A percentile compares a stretch with the other conserved stretches of the same genome.
phyloP scores from a whole-genome alignment of 53 echinoderm and acorn worm genomes.

The Holothuria leucospilota region DNA sequence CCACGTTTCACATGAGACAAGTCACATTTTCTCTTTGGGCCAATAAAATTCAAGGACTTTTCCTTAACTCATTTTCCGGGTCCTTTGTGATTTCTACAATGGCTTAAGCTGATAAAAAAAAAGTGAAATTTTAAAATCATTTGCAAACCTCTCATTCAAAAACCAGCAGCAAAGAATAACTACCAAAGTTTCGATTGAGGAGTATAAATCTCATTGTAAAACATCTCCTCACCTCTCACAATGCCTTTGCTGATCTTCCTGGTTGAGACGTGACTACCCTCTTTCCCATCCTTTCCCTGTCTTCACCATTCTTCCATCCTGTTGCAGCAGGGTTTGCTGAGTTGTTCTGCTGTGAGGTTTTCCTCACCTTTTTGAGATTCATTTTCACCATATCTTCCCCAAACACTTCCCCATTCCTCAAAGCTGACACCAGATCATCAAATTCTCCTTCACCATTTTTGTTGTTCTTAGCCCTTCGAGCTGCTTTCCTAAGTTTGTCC shows the following conservation, averaged over 20 bases:
- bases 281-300: conserved; percentile 35
- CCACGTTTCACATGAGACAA: too few relatives aligned
- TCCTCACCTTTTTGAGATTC: conserved; percentile 65
- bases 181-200: too few relatives aligned
- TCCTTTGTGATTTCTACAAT: too few relatives aligned
- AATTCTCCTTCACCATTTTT: conserved; percentile 93
- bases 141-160: too few relatives aligned
- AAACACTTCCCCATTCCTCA: conserved; percentile 97
- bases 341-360: conserved; percentile 63
- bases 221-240: neutral
- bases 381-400: conserved; percentile 91
- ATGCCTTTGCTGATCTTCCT: neutral
- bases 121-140: too few relatives aligned
- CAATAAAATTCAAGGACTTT: too few relatives aligned
- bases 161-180: too few relatives aligned
- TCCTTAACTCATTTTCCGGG: too few relatives aligned
- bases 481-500: conserved; percentile 58
- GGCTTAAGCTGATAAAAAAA: too few relatives aligned
- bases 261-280: conserved; percentile 8
- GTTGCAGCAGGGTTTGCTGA: conserved; percentile 52
- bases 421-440: conserved; percentile 97
- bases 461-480: conserved; percentile 40
- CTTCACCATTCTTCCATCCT: conserved; percentile 29
- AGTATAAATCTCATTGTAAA: too few relatives aligned
- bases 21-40: too few relatives aligned